Evolutionary conservation across 2,113 vertebrate species (phyloP).

Genomic region (Plotosus lineatus): DNA sequence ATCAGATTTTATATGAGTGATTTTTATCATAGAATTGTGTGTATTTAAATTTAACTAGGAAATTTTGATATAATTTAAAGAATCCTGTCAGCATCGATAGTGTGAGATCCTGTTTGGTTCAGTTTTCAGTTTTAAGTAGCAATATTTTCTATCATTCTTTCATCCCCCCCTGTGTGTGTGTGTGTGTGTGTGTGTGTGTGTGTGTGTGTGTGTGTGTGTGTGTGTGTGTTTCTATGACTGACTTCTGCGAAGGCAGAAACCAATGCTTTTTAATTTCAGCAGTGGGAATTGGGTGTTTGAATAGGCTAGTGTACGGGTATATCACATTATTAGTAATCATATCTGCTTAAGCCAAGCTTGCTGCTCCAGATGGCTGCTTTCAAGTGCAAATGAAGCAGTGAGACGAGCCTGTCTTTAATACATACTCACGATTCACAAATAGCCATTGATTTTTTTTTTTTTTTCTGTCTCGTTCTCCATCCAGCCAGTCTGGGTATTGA

Average conservation of each 20-base stretch:
- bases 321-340: conserved; percentile 99
- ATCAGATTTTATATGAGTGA: neutral
- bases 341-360: conserved; percentile 99
- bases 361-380: conserved; percentile 99
- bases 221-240: conserved; percentile 20
- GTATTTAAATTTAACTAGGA: neutral
- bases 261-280: conserved; percentile 89
- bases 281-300: conserved; percentile 93
- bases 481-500: conserved; percentile 97
- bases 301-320: conserved; percentile 96
- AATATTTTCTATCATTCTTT: neutral
- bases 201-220: conserved; percentile 19
- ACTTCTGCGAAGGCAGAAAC: conserved; percentile 64
- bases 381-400: conserved; percentile 99
- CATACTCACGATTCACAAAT: conserved; percentile 99
- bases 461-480: conserved; percentile 79
- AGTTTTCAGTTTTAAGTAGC: neutral
- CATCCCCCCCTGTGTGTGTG: neutral
- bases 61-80: too few species aligned
- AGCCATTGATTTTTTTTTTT: conserved; percentile 99
- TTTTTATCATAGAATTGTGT: too few species aligned
- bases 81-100: neutral
- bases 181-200: conserved; percentile 12
- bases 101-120: neutral
- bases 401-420: conserved; percentile 99